A percentile compares a stretch with the other conserved stretches of the same genome.
Conservation (phyloP, 2,113 vertebrate genomes). For the Saccopteryx leptura region DNA sequence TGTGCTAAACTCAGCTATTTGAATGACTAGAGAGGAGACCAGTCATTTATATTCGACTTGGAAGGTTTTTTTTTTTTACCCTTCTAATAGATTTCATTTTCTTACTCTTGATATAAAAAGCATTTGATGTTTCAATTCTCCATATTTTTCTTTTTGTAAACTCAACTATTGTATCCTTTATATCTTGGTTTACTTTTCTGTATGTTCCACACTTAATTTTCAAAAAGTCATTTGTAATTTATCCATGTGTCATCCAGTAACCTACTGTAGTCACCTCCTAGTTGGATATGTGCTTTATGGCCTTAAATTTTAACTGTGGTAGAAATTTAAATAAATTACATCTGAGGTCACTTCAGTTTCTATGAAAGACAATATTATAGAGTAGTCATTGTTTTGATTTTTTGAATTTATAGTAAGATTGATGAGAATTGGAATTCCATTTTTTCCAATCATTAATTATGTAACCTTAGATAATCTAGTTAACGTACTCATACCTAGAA, state of each 20-base stretch:
- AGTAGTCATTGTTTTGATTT: neutral
- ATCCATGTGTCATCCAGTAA: neutral
- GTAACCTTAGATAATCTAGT: neutral
- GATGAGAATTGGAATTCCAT: neutral
- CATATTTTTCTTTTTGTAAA: neutral
- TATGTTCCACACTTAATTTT: conserved; percentile 1
- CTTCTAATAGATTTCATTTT: neutral
- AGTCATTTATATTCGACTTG: conserved; percentile 56
- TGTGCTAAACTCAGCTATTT: conserved; percentile 5
- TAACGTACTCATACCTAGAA: neutral
- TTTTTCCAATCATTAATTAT: neutral
- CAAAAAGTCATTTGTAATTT: conserved; percentile 40
- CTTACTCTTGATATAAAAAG: neutral
- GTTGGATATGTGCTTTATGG: neutral
- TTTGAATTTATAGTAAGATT: conserved; percentile 38
- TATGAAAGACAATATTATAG: conserved; percentile 6
- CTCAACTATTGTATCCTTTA: neutral
- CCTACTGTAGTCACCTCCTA: neutral
- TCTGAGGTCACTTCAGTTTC: neutral
- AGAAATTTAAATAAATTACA: conserved; percentile 36
- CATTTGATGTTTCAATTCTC: neutral
- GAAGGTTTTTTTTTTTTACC: neutral
- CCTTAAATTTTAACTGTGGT: conserved; percentile 18
- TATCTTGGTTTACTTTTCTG: conserved; percentile 42
- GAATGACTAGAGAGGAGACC: neutral